Evolutionary conservation across 1,140 invertebrate genomes (phyloP).

Genomic region (Trichonephila clavata): DNA sequence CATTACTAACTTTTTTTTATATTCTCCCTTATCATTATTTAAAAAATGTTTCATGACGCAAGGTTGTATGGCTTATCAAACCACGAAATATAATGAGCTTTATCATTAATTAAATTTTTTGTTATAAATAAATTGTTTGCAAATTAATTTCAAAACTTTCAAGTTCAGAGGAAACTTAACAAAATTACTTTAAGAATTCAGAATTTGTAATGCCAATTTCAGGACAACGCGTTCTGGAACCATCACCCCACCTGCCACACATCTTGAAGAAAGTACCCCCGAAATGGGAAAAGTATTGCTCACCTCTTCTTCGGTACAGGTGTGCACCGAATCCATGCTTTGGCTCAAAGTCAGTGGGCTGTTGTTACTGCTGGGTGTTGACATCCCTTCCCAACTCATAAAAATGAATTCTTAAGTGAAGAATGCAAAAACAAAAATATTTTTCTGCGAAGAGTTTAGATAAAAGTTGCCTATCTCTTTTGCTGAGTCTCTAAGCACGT

Average conservation of each 20-base stretch:
- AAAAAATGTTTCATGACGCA: neutral
- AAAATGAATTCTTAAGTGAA: constrained; percentile 41
- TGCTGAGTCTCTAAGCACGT: constrained; percentile 58
- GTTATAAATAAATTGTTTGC: neutral
- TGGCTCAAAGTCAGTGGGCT: constrained; percentile 79
- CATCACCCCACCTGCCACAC: constrained; percentile 28
- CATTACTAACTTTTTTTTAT: neutral
- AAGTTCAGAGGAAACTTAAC: neutral
- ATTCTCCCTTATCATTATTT: neutral
- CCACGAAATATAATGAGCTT: neutral
- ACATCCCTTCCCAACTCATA: constrained; percentile 77
- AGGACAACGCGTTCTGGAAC: neutral
- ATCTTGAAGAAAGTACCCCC: neutral
- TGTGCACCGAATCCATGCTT: constrained; percentile 80
- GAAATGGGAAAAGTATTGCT: constrained; percentile 54
- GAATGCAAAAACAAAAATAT: constrained; percentile 35
- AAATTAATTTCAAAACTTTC: neutral
- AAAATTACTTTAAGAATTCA: neutral
- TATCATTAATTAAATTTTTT: neutral
- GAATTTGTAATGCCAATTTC: neutral
- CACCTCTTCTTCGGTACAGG: constrained; percentile 80
- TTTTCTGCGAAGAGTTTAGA: neutral
- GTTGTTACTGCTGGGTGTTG: constrained; percentile 76
- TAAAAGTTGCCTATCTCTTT: constrained; percentile 5
- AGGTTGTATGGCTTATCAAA: neutral